Conservation (phyloP, 2,113 vertebrate species). For the Aix galericulata region DNA sequence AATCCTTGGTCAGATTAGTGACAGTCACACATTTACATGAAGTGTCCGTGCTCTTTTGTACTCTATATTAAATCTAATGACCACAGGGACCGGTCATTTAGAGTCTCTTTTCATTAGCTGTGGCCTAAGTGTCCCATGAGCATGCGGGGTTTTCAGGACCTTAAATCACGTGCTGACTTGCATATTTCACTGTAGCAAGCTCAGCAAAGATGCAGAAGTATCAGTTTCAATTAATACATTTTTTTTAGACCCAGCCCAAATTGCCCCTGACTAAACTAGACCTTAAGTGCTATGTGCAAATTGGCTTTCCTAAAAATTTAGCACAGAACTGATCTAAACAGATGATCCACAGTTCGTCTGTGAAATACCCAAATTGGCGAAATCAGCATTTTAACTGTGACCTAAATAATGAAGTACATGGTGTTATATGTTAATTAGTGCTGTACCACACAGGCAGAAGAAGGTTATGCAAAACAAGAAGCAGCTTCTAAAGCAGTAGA, state of each 20-base stretch:
- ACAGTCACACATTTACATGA: background rate
- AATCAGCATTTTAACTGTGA: background rate
- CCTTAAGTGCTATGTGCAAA: background rate
- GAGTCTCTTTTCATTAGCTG: background rate
- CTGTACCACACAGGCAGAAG: background rate
- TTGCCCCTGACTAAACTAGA: background rate
- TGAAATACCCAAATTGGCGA: background rate
- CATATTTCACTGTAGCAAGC: background rate
- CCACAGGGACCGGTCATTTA: background rate
- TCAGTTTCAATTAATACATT: background rate
- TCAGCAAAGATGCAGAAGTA: background rate
- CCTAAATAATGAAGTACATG: background rate
- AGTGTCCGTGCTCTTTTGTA: background rate
- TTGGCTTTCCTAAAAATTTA: background rate
- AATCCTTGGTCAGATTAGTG: background rate
- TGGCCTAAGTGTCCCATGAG: background rate
- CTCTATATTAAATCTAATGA: background rate
- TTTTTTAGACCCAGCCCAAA: background rate
- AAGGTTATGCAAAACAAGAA: constrained; percentile 17
- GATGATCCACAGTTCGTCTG: background rate
- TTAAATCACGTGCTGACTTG: background rate
- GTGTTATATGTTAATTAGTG: background rate
- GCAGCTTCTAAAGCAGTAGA: background rate
- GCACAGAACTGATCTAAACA: background rate
- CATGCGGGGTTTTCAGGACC: background rate